Base-by-base conservation (phyloP, 2,797 vertebrate genomes). In the Percopsis omiscomaycus region DNA sequence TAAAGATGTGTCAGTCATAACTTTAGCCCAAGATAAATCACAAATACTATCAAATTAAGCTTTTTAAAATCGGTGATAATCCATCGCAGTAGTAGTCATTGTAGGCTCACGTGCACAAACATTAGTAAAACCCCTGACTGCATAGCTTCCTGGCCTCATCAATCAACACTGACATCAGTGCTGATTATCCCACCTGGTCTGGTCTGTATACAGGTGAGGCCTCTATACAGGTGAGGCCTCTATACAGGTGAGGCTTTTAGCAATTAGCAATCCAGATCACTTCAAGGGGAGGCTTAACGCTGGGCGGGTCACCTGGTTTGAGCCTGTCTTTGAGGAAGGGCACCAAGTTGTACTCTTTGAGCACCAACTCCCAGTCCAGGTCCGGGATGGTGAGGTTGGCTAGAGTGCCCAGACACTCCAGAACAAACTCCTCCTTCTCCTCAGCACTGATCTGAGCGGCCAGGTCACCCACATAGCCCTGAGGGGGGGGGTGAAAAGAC, bases 391-490 rank as follows among this genome's bases (percentile, higher is more conserved):
- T 96, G 68, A 97, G 90, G 88, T 98, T 98, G 66, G 96, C 95
- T 76, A 98, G 89, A 0, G 96, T 97, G 65, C 96, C 96, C 74
- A 98, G 84, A 86, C 95, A 98, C 89, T 98, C 96, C 54, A 98
- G 94, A 54, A 97, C 93, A 91, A 96, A 97, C 81, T 96, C 95
- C 63, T 98, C 96, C 0, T 95, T 94, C 79, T 96, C 94, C 51
- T 94, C 92, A 42, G 90, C 94, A 61, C 92, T 91, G 58, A 98
- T 93, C 78, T 98, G 94, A 69, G 95, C 95, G 54, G 96, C 96
- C 71, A 98, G 89, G 71, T 97, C 96, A 45, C 96, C 96, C 52
- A 98, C 94, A 42, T 98, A 96, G 86, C 96, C 95, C 96, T 98
- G 74, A 62, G 3, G 32, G 44, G 46, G 16, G 22, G 5, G 16